A percentile compares a stretch with the other conserved stretches of the same genome.
Evolutionary conservation across 1,140 invertebrate species (phyloP).

Genomic region (Cheumatopsyche charites): DNA sequence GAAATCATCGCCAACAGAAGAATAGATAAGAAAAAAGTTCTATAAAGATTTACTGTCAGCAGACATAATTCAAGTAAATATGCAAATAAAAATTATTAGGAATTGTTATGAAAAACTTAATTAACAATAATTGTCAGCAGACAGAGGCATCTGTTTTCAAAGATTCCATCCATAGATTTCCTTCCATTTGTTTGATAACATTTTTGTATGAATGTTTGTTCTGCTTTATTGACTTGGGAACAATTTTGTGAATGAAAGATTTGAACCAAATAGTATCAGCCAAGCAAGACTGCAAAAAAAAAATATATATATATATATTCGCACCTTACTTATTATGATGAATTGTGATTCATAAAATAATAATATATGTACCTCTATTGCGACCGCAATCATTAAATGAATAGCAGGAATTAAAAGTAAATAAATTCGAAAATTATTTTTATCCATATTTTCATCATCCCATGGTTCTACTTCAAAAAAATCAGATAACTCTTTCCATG

Average conservation of each 20-base stretch:
- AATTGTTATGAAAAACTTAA: conserved; percentile 11
- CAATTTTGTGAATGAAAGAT: conserved; percentile 38
- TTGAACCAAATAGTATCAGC: conserved; percentile 46
- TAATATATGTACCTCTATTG: conserved; percentile 53
- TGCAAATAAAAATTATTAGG: conserved; percentile 15
- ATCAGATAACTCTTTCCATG: conserved; percentile 54
- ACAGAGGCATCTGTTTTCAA: conserved; percentile 38
- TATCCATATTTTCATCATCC: conserved; percentile 49
- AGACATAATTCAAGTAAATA: not conserved
- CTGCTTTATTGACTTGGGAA: conserved; percentile 35
- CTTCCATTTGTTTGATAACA: conserved; percentile 47
- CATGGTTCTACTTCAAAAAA: conserved; percentile 56
- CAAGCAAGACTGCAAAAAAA: conserved; percentile 40
- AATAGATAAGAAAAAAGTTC: not conserved
- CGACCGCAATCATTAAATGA: conserved; percentile 56
- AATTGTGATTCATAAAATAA: conserved; percentile 9
- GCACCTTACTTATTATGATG: too few species aligned
- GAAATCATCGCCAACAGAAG: too few species aligned
- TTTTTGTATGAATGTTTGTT: conserved; percentile 43
- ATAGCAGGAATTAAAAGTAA: conserved; percentile 56
- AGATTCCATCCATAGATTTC: conserved; percentile 46
- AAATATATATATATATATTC: conserved; percentile 23
- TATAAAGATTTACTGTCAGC: conserved; percentile 26
- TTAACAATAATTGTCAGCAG: conserved; percentile 47
- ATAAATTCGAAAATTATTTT: conserved; percentile 56